Base-by-base conservation (phyloP, 37 sponge, comb jelly and placozoan genomes). In the Axinella damicornis region DNA sequence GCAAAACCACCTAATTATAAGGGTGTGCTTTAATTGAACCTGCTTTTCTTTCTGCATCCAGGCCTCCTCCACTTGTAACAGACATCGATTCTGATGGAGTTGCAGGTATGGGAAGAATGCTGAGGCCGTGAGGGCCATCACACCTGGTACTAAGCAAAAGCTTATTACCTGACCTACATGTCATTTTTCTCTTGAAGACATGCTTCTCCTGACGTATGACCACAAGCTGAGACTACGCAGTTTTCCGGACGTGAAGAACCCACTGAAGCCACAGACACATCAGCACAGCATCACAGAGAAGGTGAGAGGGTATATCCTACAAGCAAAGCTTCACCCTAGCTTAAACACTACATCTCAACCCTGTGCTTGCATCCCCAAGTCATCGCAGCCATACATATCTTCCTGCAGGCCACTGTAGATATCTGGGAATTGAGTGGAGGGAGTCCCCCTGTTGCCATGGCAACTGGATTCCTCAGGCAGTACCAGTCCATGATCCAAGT, bases 401-500 rank as follows among this genome's bases (percentile, higher is more conserved):
- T 11, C 24, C 55, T 68, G 2, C 72, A 71, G 82, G 24, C 27
- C 22, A 16, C 39, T 30, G 67, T 37, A 11, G 5, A 57, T n/a
- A 18, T 81, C 18, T 9, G 0, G 20, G 75, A 36, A 32, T 5
- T 74, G 80, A 64, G 53, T 37, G 87, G 71, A 46, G 86, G 69
- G 2, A 62, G 33, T 2, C 35, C 69, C 57, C 83, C 83, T 24
- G 65, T 89, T 53, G 77, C 89, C 53, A 59, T 91, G 36, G 87
- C 70, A n/a, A 87, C 92, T 15, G 92, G 92, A 19, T 91, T 62
- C 74, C 73, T 87, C 2, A 55, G 60, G 57, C 52, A 55, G 33
- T 91, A 91, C 78, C 77, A 86, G 66, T 83, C 82, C 73, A 91
- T 91, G 92, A 39, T 87, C n/a, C 92, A 91, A 69, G 40, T 91